Base-by-base conservation (phyloP, 2,797 vertebrate species). In the Pantherophis vulpinus region DNA sequence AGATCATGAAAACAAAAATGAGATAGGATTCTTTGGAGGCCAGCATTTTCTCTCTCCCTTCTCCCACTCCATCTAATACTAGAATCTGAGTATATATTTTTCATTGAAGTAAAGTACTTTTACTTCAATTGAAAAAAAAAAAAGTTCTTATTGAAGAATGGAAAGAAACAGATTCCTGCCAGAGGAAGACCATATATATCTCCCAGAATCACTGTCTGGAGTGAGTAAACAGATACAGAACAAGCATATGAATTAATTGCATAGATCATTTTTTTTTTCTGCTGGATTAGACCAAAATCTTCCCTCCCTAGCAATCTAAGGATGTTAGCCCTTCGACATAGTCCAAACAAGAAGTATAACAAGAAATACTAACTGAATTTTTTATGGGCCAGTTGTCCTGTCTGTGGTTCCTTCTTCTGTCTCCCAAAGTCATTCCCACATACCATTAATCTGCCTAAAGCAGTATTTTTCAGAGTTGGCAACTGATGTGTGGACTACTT, bases 1-100 rank as follows among this genome's bases (percentile, higher is more conserved):
- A 90, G 92, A 95, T 59, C 86, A 61, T 42, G 79, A 89, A 89
- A 93, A 60, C 14, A 92, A 89, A 90, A 61, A 58, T 91, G 89
- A 51, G 91, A 94, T 87, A 59, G 14, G 0, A 56, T 94, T 83
- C 92, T 93, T 91, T 70, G 55, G 32, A 32, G 25, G 58, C 25
- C 29, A 56, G 51, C 66, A 89, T 7, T 29, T n/a, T 14, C 1
- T 56, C 29, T 18, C 8, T 14, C 47, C 37, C 66, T n/a, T n/a
- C 20, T 25, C 47, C 37, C 66, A 32, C 51, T 70, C 61, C 37
- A 29, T 60, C 92, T 89, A 56, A 14, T 42, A n/a, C 12, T 12
- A 23, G 27, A 63, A 63, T 60, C 74, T 51, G 60, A 91, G 63
- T 4, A 0, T 0, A 91, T 83, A 29, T 54, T n/a, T 56, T 1